Percentiles rank a stretch among this genome's conserved stretches.
Evolutionary conservation across 2,888 invertebrate genomes (phyloP).

Genomic region (Idaea biselata): DNA sequence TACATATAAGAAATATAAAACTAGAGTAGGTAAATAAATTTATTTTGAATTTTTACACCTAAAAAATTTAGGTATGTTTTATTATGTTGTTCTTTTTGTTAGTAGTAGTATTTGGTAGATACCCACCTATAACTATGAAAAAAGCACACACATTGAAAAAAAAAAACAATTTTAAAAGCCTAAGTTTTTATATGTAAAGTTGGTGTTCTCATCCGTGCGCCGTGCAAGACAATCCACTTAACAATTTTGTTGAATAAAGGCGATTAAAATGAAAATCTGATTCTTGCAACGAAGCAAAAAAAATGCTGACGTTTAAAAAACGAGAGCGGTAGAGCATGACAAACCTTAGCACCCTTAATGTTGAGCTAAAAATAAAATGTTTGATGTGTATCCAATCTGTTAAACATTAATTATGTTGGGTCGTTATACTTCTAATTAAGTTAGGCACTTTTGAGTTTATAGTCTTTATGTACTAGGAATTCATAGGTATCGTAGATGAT

Average conservation of each 20-base stretch:
- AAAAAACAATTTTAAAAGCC: too few species aligned
- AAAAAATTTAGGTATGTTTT: too few species aligned
- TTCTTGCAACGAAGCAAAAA: constrained; percentile 31
- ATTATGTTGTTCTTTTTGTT: too few species aligned
- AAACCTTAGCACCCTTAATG: not conserved
- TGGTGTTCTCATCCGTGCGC: constrained; percentile 8
- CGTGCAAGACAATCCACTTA: constrained; percentile 25
- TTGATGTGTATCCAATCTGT: constrained; percentile 1
- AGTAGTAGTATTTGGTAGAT: too few species aligned
- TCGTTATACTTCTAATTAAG: not conserved
- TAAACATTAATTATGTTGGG: not conserved
- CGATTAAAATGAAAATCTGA: constrained; percentile 32
- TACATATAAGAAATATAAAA: too few species aligned
- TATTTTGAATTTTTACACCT: too few species aligned
- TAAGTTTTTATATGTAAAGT: too few species aligned
- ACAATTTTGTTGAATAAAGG: constrained; percentile 24
- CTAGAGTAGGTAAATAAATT: too few species aligned
- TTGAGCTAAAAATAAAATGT: constrained; percentile 3
- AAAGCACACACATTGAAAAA: too few species aligned
- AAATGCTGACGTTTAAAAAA: constrained; percentile 19
- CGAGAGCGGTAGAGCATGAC: constrained; percentile 5
- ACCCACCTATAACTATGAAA: too few species aligned
- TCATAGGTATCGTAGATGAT: not conserved
- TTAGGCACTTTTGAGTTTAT: not conserved
- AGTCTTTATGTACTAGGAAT: not conserved